Conservation (phyloP, 2,113 vertebrate genomes). For the Scolopax mira region DNA sequence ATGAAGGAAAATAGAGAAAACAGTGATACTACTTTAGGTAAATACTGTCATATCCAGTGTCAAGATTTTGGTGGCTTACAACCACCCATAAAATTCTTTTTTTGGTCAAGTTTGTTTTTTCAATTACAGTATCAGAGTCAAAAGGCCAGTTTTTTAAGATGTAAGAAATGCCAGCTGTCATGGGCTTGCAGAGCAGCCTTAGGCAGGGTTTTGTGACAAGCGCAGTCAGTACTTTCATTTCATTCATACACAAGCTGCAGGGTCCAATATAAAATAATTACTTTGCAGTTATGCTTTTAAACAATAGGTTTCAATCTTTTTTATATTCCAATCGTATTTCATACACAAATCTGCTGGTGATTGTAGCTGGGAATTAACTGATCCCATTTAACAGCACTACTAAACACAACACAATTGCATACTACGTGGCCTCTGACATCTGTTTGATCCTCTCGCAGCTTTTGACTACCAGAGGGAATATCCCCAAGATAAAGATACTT, state of each 20-base stretch:
- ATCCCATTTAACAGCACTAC: background rate
- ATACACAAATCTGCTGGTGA: background rate
- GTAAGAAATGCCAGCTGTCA: background rate
- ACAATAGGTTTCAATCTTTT: background rate
- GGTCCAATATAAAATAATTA: background rate
- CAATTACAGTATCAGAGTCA: background rate
- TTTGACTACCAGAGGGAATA: background rate
- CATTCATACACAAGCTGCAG: background rate
- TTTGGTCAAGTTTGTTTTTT: background rate
- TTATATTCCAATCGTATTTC: background rate
- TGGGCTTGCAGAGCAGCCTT: background rate
- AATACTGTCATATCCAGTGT: background rate
- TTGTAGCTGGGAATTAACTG: background rate
- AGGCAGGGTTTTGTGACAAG: background rate
- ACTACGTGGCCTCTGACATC: background rate
- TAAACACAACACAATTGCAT: background rate
- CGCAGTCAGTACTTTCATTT: background rate
- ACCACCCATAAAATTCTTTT: background rate
- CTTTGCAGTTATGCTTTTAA: background rate
- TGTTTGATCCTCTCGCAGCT: background rate
- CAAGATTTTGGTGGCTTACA: background rate
- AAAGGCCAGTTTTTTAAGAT: background rate
- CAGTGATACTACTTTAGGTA: background rate
- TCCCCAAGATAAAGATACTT: background rate
- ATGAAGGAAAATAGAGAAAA: background rate